Evolutionary conservation across 2,797 vertebrate genomes (phyloP).

Genomic region (Xiphorhynchus erythropygius): DNA sequence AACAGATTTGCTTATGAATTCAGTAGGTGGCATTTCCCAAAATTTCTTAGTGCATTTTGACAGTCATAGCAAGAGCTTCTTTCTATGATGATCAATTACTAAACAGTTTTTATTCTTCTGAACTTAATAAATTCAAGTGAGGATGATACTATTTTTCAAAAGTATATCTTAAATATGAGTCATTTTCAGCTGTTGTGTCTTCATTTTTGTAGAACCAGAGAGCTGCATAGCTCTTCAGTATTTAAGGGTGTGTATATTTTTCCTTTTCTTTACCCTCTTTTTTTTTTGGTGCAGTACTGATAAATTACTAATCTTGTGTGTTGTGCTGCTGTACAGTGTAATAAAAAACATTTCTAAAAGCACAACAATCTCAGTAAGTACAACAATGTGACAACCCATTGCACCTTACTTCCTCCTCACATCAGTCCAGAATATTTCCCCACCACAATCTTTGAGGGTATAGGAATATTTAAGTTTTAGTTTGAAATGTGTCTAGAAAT

Average conservation of each 20-base stretch:
- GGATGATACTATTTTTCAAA: neutral
- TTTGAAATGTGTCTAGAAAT: neutral
- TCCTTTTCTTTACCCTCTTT: neutral
- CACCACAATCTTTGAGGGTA: neutral
- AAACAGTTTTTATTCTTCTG: neutral
- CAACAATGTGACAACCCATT: neutral
- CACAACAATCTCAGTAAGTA: neutral
- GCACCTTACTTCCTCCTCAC: neutral
- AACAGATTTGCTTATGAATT: conserved; percentile 5
- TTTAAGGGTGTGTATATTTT: neutral
- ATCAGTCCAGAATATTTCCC: neutral
- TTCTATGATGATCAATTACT: neutral
- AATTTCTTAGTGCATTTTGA: conserved; percentile 15
- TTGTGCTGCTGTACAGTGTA: neutral
- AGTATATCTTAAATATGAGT: neutral
- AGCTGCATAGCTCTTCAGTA: neutral
- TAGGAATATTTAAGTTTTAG: neutral
- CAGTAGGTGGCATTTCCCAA: neutral
- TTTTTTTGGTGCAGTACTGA: neutral
- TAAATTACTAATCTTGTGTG: neutral
- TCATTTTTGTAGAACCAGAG: neutral
- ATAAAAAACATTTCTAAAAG: neutral
- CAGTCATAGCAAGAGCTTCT: neutral
- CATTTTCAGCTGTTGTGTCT: neutral
- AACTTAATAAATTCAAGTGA: neutral